Conservation (phyloP, 2,797 vertebrate species). For the Onychomys arenicola region DNA sequence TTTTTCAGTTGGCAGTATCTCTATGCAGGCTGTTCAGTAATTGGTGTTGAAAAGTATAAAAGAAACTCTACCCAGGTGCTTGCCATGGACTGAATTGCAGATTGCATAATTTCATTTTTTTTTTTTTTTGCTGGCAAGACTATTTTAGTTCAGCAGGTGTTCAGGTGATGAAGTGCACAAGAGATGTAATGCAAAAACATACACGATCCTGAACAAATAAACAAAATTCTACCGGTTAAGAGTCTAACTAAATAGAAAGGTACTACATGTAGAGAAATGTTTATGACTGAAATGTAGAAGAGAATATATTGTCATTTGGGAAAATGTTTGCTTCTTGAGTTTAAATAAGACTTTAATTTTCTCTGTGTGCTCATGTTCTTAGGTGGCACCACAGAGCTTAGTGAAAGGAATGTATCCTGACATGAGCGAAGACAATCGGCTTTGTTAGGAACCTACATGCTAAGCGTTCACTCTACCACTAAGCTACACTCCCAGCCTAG, state of each 20-base stretch:
- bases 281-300: conserved; percentile 79
- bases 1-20: conserved; percentile 85
- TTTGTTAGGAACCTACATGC: conserved; percentile 24
- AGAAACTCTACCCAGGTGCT: conserved; percentile 87
- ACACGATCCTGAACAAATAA: conserved; percentile 82
- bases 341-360: conserved; percentile 83
- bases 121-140: conserved; percentile 85
- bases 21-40: conserved; percentile 82
- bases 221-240: conserved; percentile 83
- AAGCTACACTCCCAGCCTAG: not conserved
- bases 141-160: conserved; percentile 87
- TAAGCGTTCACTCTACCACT: not conserved
- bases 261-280: conserved; percentile 79
- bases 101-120: conserved; percentile 88
- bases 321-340: conserved; percentile 81
- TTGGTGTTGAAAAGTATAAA: conserved; percentile 86
- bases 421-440: conserved; percentile 59
- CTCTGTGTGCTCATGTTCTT: conserved; percentile 84
- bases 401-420: conserved; percentile 75
- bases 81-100: conserved; percentile 82
- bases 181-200: conserved; percentile 81
- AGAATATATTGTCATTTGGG: conserved; percentile 74
- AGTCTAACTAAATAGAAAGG: conserved; percentile 81
- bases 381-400: conserved; percentile 78
- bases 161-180: conserved; percentile 84